Percentiles rank a stretch among this genome's conserved stretches.
Evolutionary conservation across 2,888 invertebrate species (phyloP).

Genomic region (Morpho deidamia): DNA sequence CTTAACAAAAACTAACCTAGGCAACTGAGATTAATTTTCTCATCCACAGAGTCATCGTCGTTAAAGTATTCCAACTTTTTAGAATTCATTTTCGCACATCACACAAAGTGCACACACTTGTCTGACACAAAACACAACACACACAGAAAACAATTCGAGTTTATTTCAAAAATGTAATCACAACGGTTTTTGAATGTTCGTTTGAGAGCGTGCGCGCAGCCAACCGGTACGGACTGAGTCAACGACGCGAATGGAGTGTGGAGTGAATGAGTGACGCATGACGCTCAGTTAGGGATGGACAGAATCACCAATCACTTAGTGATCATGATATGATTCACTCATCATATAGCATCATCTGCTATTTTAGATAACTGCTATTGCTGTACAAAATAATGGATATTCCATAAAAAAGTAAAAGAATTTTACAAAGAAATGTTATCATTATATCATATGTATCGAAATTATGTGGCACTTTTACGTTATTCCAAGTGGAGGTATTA

Average conservation of each 20-base stretch:
- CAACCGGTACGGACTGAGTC: slow-evolving; percentile 48
- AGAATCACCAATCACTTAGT: too few relatives aligned
- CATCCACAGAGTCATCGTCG: slow-evolving; percentile 66
- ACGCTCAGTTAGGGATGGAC: too few relatives aligned
- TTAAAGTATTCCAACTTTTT: slow-evolving; percentile 73
- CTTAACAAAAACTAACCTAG: slow-evolving; percentile 51
- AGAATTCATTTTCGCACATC: slow-evolving; percentile 66
- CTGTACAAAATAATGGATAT: too few relatives aligned
- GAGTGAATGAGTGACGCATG: slow-evolving; percentile 29
- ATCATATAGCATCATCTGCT: too few relatives aligned
- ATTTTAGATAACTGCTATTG: too few relatives aligned
- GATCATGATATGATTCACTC: too few relatives aligned
- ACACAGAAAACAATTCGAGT: slow-evolving; percentile 19
- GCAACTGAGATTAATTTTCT: slow-evolving; percentile 71
- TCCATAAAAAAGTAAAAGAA: too few relatives aligned
- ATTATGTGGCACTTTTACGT: too few relatives aligned
- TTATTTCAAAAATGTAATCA: slow-evolving; percentile 21
- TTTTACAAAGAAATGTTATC: too few relatives aligned
- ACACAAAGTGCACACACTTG: slow-evolving; percentile 56
- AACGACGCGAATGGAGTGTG: slow-evolving; percentile 54
- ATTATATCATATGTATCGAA: too few relatives aligned
- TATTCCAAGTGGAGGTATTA: too few relatives aligned
- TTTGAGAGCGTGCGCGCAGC: slow-evolving; percentile 44
- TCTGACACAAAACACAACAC: slow-evolving; percentile 46
- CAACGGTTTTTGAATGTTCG: slow-evolving; percentile 46